A percentile compares a stretch with the other conserved stretches of the same genome.
These are phyloP conservation scores for Pomacea canaliculata DNA, from an alignment of 2,888 invertebrate genomes.

Conservation along the genomic window DNA sequence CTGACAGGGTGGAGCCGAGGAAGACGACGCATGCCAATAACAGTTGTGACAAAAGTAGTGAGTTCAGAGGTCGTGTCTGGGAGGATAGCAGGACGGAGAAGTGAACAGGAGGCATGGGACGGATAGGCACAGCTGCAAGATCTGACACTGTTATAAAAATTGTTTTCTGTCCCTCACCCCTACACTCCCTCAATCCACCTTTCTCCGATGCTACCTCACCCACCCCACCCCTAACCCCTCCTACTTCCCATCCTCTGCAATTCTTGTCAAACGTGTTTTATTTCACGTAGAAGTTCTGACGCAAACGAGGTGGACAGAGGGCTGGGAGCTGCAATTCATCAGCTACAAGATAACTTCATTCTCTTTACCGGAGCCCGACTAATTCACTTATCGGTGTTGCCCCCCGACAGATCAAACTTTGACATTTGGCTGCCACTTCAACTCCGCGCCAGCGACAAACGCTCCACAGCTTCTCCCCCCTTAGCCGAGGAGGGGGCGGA, in stretches of 20 bases:
- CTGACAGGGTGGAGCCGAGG: too few species aligned
- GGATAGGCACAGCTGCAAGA: too few species aligned
- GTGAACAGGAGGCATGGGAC: too few species aligned
- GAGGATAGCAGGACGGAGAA: too few species aligned
- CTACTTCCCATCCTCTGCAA: not conserved
- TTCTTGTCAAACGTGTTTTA: not conserved
- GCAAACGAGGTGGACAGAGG: not conserved
- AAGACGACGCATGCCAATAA: too few species aligned
- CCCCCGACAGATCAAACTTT: constrained; percentile 17
- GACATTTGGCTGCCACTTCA: constrained; percentile 22
- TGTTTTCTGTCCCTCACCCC: too few species aligned
- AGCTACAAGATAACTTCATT: constrained; percentile 11
- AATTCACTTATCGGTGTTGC: constrained; percentile 16
- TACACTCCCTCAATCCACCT: too few species aligned
- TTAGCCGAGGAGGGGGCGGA: not conserved
- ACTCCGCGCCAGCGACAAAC: not conserved
- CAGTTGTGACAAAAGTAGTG: too few species aligned
- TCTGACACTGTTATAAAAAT: too few species aligned
- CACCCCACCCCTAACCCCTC: too few species aligned
- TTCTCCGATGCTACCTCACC: too few species aligned
- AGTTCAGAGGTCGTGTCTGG: too few species aligned
- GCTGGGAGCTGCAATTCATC: constrained; percentile 1
- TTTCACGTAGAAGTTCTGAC: not conserved
- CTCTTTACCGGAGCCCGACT: constrained; percentile 17
- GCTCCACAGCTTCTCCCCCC: not conserved